Evolutionary conservation across 2,113 vertebrate genomes (phyloP), one percentile per base, ranked within the genome.

Genomic region (Otocyon megalotis): DNA sequence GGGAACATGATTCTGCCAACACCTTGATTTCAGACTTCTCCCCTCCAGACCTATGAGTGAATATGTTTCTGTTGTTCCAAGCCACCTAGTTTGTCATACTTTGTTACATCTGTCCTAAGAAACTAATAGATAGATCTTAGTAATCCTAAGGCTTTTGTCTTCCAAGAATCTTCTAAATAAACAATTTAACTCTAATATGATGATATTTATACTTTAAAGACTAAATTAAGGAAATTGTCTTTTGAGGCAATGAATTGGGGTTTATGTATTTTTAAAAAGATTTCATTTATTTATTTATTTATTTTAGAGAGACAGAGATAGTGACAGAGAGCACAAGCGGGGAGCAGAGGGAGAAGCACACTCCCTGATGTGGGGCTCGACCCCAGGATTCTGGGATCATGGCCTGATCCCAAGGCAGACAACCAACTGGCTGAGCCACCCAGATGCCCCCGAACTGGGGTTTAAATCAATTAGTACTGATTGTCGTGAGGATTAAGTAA

Each of bases 141-240:
- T 81, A 91, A 88, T 37, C 50, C 69, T 60, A 82, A 74, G 26
- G 1, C 30, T 62, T 88, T 77, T 8, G 26, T 93, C 19, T 90
- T 85, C 63, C 67, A 87, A 67, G 56, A 79, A 74, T 83, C 90
- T 60, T 60, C 81, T 80, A 88, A 71, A 32, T 32, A 90, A 97
- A 83, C 0, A 50, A 53, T 35, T 63, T 79, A 50, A 53, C 1
- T 85, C 48, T 67, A 32, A 82, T 30, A 43, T 35, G 19, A 88
- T 63, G 16, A 48, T 79, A 79, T 80, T 87, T 14, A 3, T 53
- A 35, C n/a, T 54, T 89, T 71, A 30, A 56, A 32, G 58, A 76
- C 13, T 92, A 58, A 72, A 67, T 86, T 77, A 76, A 96, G 63
- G 77, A 94, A 91, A 91, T 19, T 43, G 32, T 7, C 67, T 80